Percentiles rank a stretch among this genome's conserved stretches.
Conservation (phyloP, 2,888 invertebrate genomes). For the Eudasyphora cyanicolor region DNA sequence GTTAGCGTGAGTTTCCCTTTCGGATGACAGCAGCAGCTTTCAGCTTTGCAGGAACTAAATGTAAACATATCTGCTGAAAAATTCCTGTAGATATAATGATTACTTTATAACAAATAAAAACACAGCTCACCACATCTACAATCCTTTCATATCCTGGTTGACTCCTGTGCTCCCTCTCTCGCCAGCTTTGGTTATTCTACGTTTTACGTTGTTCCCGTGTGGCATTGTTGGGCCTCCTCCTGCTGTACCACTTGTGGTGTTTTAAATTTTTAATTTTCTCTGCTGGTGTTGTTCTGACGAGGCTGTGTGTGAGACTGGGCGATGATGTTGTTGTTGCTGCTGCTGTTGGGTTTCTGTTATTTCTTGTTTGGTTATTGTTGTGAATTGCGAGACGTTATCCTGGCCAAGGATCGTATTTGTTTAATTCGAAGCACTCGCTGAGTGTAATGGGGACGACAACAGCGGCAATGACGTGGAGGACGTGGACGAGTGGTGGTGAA, state of each 20-base stretch:
- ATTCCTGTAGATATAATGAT: slow-evolving; percentile 65
- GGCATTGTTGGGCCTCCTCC: slow-evolving; percentile 47
- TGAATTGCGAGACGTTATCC: slow-evolving; percentile 14
- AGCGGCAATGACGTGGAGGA: neutral
- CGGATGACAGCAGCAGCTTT: slow-evolving; percentile 53
- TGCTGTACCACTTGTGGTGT: slow-evolving; percentile 65
- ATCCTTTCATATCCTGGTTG: slow-evolving; percentile 54
- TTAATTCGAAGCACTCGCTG: slow-evolving; percentile 12
- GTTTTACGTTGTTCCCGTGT: slow-evolving; percentile 37
- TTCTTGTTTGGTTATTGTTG: neutral
- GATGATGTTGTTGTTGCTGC: neutral
- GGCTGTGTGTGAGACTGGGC: neutral
- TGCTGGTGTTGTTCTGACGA: slow-evolving; percentile 54
- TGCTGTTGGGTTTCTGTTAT: neutral
- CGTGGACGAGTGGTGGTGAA: slow-evolving; percentile 22
- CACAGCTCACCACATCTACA: slow-evolving; percentile 32
- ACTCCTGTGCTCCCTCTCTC: slow-evolving; percentile 7
- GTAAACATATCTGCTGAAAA: slow-evolving; percentile 48
- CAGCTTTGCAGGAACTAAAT: neutral
- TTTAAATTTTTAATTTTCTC: slow-evolving; percentile 66
- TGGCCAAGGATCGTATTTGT: slow-evolving; percentile 40
- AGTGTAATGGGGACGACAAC: slow-evolving; percentile 3
- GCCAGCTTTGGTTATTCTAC: neutral
- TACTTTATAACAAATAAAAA: slow-evolving; percentile 53
- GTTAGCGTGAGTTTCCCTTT: slow-evolving; percentile 43